Conservation (phyloP, 2,888 invertebrate genomes). For the Leucoma salicis region DNA sequence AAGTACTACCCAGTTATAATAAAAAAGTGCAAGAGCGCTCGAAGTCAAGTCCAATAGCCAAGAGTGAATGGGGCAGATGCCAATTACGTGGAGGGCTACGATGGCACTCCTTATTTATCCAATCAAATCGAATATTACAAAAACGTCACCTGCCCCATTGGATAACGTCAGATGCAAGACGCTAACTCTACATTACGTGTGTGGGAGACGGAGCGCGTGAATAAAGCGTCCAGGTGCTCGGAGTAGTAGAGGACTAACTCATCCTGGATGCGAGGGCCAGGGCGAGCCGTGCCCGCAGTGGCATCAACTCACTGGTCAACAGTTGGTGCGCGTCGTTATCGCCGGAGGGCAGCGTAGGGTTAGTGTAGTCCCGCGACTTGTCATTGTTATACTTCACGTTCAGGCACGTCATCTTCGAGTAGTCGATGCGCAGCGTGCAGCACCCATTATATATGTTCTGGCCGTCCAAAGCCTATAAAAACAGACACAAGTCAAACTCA, state of each 20-base stretch:
- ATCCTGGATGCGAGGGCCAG: constrained; percentile 81
- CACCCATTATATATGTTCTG: constrained; percentile 99
- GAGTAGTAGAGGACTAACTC: constrained; percentile 83
- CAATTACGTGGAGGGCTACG: constrained; percentile 13
- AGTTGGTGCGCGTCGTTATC: constrained; percentile 86
- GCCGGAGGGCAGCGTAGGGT: constrained; percentile 97
- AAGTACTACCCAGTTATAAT: constrained; percentile 20
- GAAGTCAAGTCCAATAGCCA: constrained; percentile 30
- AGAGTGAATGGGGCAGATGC: constrained; percentile 35
- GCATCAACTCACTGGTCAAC: constrained; percentile 86
- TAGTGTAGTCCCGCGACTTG: constrained; percentile 99
- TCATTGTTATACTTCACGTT: constrained; percentile 99
- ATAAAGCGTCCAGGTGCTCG: constrained; percentile 67
- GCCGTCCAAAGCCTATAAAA: constrained; percentile 91
- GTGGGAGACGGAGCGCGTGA: constrained; percentile 48
- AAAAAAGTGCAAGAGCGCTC: constrained; percentile 33
- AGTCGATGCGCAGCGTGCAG: constrained; percentile 99
- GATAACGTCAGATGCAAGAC: constrained; percentile 29
- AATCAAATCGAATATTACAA: constrained; percentile 7
- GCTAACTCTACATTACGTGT: constrained; percentile 35
- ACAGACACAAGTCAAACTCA: constrained; percentile 41
- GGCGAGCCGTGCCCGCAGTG: constrained; percentile 76
- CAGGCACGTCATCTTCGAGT: constrained; percentile 98
- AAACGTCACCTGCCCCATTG: constrained; percentile 31
- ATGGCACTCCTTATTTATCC: constrained; percentile 12